Evolutionary conservation across 2,888 invertebrate genomes (phyloP).

Genomic region (Eupelmus urozonus): DNA sequence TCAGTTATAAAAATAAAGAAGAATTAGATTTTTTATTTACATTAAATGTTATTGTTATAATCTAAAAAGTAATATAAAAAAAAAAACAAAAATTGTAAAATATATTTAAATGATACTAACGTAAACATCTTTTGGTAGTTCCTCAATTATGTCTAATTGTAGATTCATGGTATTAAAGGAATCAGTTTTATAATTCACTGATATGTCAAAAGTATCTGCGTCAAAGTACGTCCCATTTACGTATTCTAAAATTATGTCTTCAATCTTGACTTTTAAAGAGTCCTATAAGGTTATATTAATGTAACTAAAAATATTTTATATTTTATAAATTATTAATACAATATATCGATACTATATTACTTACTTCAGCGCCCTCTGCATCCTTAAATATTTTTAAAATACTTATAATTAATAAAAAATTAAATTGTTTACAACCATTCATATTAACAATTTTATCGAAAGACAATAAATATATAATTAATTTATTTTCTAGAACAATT

Average conservation of each 20-base stretch:
- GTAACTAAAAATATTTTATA: not conserved
- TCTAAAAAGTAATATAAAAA: too few relatives aligned
- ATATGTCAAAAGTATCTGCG: constrained; percentile 12
- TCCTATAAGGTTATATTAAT: not conserved
- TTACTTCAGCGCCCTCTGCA: not conserved
- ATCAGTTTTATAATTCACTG: constrained; percentile 9
- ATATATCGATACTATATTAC: not conserved
- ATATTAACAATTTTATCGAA: too few relatives aligned
- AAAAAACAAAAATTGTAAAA: not conserved
- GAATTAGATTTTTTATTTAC: too few relatives aligned
- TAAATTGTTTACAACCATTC: too few relatives aligned
- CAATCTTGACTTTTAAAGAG: not conserved
- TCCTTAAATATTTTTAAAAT: too few relatives aligned
- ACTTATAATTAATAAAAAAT: too few relatives aligned
- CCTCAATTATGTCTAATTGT: not conserved
- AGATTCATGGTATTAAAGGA: not conserved
- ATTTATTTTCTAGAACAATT: too few relatives aligned
- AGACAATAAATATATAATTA: too few relatives aligned
- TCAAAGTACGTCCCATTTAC: not conserved
- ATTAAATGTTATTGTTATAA: too few relatives aligned
- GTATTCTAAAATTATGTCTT: not conserved
- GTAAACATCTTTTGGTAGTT: not conserved
- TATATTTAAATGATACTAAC: not conserved
- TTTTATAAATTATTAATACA: not conserved
- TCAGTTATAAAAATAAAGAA: too few relatives aligned